Evolutionary conservation across 2,888 invertebrate species (phyloP), one percentile per base, ranked within the genome.

Genomic region (Patella pellucida): DNA sequence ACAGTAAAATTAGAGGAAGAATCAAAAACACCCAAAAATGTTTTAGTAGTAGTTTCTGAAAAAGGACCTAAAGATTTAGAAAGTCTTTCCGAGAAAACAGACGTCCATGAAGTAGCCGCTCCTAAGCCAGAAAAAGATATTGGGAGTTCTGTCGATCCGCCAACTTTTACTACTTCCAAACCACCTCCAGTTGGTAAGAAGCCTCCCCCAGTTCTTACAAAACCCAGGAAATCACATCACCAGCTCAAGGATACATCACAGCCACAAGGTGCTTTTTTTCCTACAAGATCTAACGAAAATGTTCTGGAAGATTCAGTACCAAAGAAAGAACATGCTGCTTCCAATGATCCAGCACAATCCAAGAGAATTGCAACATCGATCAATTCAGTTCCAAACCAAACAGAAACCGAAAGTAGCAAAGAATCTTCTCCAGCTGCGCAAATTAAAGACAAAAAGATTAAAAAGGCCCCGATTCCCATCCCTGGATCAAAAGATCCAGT

Each of bases 141-240:
- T 14, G 31, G 31, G 16, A 41, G 54, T n/a, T 62, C 62, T 23
- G 62, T 62, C 12, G 62, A n/a, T 31, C 56, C 56, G 16, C 72
- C 72, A 15, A 41, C 41, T 9, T 52, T 72, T 19, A 50, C 72
- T 54, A 41, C 41, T 52, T 50, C 23, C 14, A 52, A 52, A 7
- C 72, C 72, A 31, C 56, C 72, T 41, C 50, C 62, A 62, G 56
- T 62, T 50, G 54, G 72, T 54, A 72, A 72, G 56, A 72, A 72
- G 19, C 72, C 72, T 16, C 41, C 52, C 23, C 31, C 62, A 62
- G 41, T 72, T 31, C 56, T 31, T 14, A 62, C 56, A 56, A 52
- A 72, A 31, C 62, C 72, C 11, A 62, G 11, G 23, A 62, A 62
- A 23, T 23, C 62, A 19, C 62, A 23, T 9, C 19, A 23, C 14